A percentile compares a stretch with the other conserved stretches of the same genome.
These are phyloP conservation scores for Agrypnus murinus DNA, from an alignment of 2,888 invertebrate genomes.

Conservation along the genomic window DNA sequence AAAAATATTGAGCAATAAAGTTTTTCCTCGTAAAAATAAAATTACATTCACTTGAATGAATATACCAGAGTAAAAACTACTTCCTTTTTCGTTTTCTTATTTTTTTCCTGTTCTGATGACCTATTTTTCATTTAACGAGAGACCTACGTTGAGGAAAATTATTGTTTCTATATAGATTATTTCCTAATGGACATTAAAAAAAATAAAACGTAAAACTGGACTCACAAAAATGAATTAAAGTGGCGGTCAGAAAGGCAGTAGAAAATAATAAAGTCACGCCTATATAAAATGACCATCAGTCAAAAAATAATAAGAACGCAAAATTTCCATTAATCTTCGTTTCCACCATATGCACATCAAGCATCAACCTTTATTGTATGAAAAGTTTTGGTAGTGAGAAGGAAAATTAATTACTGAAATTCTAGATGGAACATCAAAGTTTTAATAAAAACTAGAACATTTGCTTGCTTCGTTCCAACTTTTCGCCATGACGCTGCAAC, in stretches of 20 bases:
- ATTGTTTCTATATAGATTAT: too few species aligned
- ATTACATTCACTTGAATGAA: slow-evolving; percentile 15
- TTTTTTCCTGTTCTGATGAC: too few species aligned
- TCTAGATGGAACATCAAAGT: slow-evolving; percentile 6
- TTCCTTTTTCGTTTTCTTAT: too few species aligned
- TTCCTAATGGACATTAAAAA: too few species aligned
- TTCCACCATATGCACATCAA: slow-evolving; percentile 17
- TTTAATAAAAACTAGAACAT: neutral
- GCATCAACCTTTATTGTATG: slow-evolving; percentile 18
- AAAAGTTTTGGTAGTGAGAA: slow-evolving; percentile 3
- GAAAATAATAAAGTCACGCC: neutral
- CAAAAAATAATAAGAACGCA: slow-evolving; percentile 10
- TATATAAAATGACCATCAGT: slow-evolving; percentile 9
- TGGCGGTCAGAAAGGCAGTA: too few species aligned
- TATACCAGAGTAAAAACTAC: too few species aligned
- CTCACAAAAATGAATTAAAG: too few species aligned
- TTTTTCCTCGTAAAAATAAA: slow-evolving; percentile 10
- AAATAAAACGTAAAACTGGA: too few species aligned
- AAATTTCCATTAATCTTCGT: slow-evolving; percentile 23
- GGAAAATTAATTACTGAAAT: slow-evolving; percentile 22
- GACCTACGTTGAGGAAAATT: too few species aligned
- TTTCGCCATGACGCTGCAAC: slow-evolving; percentile 4
- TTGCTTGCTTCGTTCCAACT: neutral
- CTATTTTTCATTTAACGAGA: too few species aligned
- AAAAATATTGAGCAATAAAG: slow-evolving; percentile 18